A percentile compares a stretch with the other conserved stretches of the same genome.
These are phyloP conservation scores for Hystrix brachyura DNA, from an alignment of 2,113 vertebrate genomes.

Conservation along the genomic window DNA sequence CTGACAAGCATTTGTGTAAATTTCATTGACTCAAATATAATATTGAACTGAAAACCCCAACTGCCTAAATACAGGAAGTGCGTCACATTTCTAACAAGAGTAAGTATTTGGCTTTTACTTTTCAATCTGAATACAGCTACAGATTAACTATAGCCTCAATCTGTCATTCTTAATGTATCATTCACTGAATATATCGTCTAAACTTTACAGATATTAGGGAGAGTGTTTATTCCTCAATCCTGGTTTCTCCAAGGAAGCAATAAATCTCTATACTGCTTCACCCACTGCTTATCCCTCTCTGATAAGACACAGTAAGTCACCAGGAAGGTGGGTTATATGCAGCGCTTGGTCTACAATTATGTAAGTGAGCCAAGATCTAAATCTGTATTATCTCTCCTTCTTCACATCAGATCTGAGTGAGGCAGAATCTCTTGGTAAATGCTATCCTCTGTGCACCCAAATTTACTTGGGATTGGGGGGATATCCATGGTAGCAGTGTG, in stretches of 20 bases:
- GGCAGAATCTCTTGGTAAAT: neutral
- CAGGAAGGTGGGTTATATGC: neutral
- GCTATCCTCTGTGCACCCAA: neutral
- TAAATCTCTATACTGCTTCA: neutral
- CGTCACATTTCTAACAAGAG: conserved; percentile 1
- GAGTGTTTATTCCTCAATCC: neutral
- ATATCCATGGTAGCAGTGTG: neutral
- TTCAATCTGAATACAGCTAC: conserved; percentile 39
- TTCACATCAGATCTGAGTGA: neutral
- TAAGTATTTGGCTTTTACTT: neutral
- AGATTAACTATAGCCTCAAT: neutral
- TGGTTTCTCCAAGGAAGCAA: neutral
- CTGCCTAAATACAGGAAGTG: neutral
- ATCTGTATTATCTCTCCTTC: neutral
- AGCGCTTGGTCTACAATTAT: neutral
- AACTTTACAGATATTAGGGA: neutral
- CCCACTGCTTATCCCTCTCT: neutral
- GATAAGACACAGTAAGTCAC: neutral
- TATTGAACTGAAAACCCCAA: conserved; percentile 1
- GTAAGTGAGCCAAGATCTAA: neutral
- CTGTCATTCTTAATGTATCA: conserved; percentile 13
- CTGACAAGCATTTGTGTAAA: neutral
- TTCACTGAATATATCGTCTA: neutral
- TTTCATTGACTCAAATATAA: conserved; percentile 48
- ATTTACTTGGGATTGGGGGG: neutral